phyloP scores from a whole-genome alignment of 2,888 invertebrate genomes.

The Epinotia nisella region DNA sequence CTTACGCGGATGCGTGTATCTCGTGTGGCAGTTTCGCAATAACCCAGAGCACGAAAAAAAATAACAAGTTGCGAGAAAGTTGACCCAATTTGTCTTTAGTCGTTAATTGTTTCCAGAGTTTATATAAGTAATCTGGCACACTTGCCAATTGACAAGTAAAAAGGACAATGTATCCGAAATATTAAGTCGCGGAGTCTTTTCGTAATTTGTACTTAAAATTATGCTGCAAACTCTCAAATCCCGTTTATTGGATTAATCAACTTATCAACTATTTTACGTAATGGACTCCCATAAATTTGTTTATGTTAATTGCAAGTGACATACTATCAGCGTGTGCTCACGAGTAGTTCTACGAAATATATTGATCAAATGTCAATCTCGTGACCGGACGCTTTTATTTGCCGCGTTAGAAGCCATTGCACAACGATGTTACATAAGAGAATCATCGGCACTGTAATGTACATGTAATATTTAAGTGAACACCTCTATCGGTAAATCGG shows the following conservation, averaged over 20 bases:
- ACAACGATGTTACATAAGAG: slow-evolving; percentile 16
- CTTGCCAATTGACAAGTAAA: no score
- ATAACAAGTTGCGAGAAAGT: slow-evolving; percentile 29
- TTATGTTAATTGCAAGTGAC: background rate
- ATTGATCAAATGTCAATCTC: background rate
- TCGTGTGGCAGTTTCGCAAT: slow-evolving; percentile 32
- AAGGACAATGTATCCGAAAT: no score
- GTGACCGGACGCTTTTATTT: slow-evolving; percentile 4
- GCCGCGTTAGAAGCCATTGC: slow-evolving; percentile 4
- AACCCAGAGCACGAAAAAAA: slow-evolving; percentile 22
- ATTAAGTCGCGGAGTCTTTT: no score
- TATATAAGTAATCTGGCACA: background rate
- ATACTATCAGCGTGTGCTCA: background rate
- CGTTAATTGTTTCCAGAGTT: slow-evolving; percentile 19
- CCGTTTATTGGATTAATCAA: no score
- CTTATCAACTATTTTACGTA: no score
- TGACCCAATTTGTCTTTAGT: background rate
- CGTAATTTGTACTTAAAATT: no score
- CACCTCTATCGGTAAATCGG: background rate
- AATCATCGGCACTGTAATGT: background rate
- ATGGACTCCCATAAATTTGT: background rate
- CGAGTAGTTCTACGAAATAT: background rate
- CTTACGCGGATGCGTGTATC: slow-evolving; percentile 28
- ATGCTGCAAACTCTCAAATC: no score
- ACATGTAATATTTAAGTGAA: slow-evolving; percentile 14